A percentile compares a stretch with the other conserved stretches of the same genome.
Evolutionary conservation across 2,113 vertebrate species (phyloP).

Genomic region (Pontoporia blainvillei): DNA sequence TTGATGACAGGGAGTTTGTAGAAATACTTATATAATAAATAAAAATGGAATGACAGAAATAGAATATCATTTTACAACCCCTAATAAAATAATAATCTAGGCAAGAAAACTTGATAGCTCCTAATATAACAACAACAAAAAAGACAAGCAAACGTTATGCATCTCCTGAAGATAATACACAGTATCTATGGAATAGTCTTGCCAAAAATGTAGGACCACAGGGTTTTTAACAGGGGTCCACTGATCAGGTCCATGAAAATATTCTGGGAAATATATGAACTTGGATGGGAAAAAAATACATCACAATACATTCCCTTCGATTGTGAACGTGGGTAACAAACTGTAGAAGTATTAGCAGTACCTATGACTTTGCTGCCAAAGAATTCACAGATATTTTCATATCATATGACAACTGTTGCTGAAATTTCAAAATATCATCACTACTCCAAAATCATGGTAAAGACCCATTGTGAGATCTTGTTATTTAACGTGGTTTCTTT

Average conservation of each 20-base stretch:
- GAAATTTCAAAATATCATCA: background rate
- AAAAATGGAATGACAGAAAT: background rate
- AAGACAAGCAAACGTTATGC: background rate
- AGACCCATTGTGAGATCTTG: background rate
- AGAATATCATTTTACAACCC: background rate
- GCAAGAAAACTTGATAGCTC: background rate
- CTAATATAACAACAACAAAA: background rate
- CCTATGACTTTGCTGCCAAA: background rate
- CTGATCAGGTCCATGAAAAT: background rate
- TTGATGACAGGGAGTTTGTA: background rate
- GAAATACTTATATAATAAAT: background rate
- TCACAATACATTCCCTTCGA: background rate
- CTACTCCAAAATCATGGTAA: background rate
- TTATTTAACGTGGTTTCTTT: background rate
- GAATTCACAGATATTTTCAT: background rate
- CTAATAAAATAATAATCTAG: background rate
- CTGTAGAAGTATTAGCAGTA: background rate
- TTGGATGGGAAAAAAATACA: background rate
- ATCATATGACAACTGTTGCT: background rate
- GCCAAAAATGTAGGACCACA: background rate
- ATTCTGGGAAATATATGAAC: background rate
- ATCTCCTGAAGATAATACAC: no score
- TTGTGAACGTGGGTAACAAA: background rate
- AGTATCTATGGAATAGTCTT: background rate
- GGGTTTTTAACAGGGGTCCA: background rate